These are phyloP conservation scores for Fundulus diaphanus DNA, from an alignment of 2,797 vertebrate species.

Conservation along the genomic window DNA sequence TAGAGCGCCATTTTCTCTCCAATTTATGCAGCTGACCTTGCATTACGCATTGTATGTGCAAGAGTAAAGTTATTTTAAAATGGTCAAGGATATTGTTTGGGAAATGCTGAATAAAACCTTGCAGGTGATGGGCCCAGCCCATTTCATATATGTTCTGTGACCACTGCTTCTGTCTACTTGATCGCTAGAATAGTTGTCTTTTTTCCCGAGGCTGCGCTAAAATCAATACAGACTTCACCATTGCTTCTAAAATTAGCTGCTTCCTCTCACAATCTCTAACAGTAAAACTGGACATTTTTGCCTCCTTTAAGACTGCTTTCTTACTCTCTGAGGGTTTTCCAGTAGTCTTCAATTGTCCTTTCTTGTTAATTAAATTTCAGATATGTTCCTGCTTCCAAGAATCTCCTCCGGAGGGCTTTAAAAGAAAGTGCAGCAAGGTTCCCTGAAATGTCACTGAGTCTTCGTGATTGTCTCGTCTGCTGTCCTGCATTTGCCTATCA, in stretches of 20 bases:
- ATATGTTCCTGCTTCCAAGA: slow-evolving; percentile 43
- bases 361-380: slow-evolving; percentile 53
- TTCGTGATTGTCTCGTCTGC: not conserved
- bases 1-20: too few species aligned
- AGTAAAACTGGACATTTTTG: slow-evolving; percentile 14
- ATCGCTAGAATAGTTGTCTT: not conserved
- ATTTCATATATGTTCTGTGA: not conserved
- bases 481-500: slow-evolving; percentile 20
- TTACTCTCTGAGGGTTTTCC: slow-evolving; percentile 45
- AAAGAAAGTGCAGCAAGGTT: slow-evolving; percentile 24
- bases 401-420: slow-evolving; percentile 37
- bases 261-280: slow-evolving; percentile 2
- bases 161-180: not conserved
- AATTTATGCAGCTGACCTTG: too few species aligned
- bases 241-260: slow-evolving; percentile 13
- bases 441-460: slow-evolving; percentile 9
- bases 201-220: not conserved
- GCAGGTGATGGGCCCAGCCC: not conserved
- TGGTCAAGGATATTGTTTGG: too few species aligned
- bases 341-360: slow-evolving; percentile 36
- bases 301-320: slow-evolving; percentile 22
- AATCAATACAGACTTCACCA: slow-evolving; percentile 11
- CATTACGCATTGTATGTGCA: too few species aligned
- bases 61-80: too few species aligned
- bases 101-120: too few species aligned